Conservation (phyloP, 2,113 vertebrate species). For the Neogale vison region DNA sequence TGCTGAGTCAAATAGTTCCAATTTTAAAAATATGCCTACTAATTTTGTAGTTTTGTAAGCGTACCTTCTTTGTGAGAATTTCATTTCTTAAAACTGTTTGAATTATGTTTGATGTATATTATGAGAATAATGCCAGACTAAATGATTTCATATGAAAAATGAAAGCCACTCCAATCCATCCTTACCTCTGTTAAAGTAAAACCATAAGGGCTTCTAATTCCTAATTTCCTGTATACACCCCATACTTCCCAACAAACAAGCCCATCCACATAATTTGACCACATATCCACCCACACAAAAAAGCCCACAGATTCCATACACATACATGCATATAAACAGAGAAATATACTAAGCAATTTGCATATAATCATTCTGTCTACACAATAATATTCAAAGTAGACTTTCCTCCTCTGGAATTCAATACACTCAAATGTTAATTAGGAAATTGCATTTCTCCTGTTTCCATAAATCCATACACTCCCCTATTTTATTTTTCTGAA, state of each 20-base stretch:
- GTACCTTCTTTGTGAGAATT: conserved; percentile 73
- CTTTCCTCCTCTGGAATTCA: conserved; percentile 11
- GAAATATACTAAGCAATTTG: conserved; percentile 42
- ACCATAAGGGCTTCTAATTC: conserved; percentile 74
- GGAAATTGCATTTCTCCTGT: conserved; percentile 24
- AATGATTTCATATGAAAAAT: conserved; percentile 78
- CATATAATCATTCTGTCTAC: conserved; percentile 53
- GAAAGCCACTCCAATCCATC: conserved; percentile 63
- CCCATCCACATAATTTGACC: conserved; percentile 69
- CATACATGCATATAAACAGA: conserved; percentile 60
- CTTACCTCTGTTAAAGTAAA: conserved; percentile 76
- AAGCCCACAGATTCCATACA: conserved; percentile 61
- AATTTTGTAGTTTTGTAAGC: conserved; percentile 68
- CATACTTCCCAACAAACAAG: conserved; percentile 69
- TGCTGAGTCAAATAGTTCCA: conserved; percentile 63
- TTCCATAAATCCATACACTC: neutral
- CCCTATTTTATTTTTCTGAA: conserved; percentile 40
- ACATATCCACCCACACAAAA: conserved; percentile 66
- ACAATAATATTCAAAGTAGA: conserved; percentile 53
- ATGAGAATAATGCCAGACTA: conserved; percentile 72
- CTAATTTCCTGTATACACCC: conserved; percentile 73
- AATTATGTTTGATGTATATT: conserved; percentile 71
- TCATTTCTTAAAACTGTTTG: conserved; percentile 72
- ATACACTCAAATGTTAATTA: conserved; percentile 17
- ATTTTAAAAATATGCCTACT: conserved; percentile 74